Base-by-base conservation (phyloP, 2,113 vertebrate genomes). In the Eubucco bourcierii region DNA sequence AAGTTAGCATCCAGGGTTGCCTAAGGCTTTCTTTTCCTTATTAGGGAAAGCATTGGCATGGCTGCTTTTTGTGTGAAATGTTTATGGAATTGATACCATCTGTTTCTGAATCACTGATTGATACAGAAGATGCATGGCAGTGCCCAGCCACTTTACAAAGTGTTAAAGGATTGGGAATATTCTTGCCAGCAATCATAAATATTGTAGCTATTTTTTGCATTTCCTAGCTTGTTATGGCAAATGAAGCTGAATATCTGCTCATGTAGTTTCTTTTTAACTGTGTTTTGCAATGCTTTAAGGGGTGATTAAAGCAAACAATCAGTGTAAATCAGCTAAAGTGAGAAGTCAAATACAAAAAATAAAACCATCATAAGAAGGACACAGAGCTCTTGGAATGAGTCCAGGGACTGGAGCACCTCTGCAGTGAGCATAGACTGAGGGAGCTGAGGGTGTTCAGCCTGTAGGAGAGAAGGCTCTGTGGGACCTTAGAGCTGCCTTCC, bases 51-150 rank as follows among this genome's bases (percentile, higher is more conserved):
- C 37, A 75, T 58, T 88, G 91, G 70, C 89, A 61, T 78, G 13
- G 10, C 14, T 67, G 84, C 78, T 94, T 88, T 86, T 94, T 93
- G 70, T 52, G 25, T 58, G 21, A 92, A 88, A 81, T 79, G 66
- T 92, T 94, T 96, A 78, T 93, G 80, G 80, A 94, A 92, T 47
- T 92, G 90, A 67, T 0, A 67, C 93, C 94, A 94, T 93, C 93
- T 96, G 94, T 86, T 92, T 88, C 83, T 75, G 87, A 93, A 88
- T 78, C 58, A 75, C 71, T 93, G 92, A 93, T 88, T 90, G 83
- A 78, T 90, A 84, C 14, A 71, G 84, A 70, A 80, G 44, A 53
- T 78, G 41, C 7, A 72, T 19, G 71, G 84, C 82, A 66, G 29
- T 82, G 67, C 90, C 64, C 73, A 72, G 77, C 77, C 83, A 64